Evolutionary conservation across 1,140 invertebrate species (phyloP).

Genomic region (Nephila pilipes): DNA sequence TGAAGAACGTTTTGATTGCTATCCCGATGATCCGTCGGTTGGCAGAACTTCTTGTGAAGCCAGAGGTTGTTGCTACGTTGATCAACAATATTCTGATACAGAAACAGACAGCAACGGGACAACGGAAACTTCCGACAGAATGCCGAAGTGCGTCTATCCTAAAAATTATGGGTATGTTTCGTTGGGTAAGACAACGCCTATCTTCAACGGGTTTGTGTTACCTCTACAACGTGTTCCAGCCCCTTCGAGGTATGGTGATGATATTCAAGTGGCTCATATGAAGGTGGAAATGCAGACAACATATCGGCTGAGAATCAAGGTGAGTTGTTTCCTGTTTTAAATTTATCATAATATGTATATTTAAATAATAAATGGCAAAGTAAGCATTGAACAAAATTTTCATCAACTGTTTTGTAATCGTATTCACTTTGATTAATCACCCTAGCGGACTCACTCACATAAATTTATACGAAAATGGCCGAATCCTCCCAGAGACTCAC

Average conservation of each 20-base stretch:
- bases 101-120: not conserved
- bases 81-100: not conserved
- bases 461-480: too few species aligned
- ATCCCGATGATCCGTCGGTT: slow-evolving; percentile 85
- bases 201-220: slow-evolving; percentile 72
- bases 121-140: not conserved
- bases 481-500: too few species aligned
- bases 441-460: too few species aligned
- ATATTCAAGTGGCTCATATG: slow-evolving; percentile 68
- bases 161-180: slow-evolving; percentile 76
- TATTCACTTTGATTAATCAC: too few species aligned
- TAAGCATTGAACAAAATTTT: too few species aligned
- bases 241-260: slow-evolving; percentile 77
- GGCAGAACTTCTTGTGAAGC: slow-evolving; percentile 85
- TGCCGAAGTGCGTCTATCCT: slow-evolving; percentile 75
- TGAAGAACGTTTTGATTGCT: slow-evolving; percentile 88
- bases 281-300: slow-evolving; percentile 77
- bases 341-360: too few species aligned
- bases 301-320: slow-evolving; percentile 77
- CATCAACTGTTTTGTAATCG: too few species aligned
- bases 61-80: slow-evolving; percentile 88
- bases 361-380: too few species aligned
- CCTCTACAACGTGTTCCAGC: slow-evolving; percentile 47
- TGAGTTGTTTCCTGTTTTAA: slow-evolving; percentile 50
- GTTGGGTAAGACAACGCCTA: not conserved